A percentile compares a stretch with the other conserved stretches of the same genome.
These are phyloP conservation scores for Anser cygnoides DNA, from an alignment of 2,113 vertebrate species.

Conservation along the genomic window DNA sequence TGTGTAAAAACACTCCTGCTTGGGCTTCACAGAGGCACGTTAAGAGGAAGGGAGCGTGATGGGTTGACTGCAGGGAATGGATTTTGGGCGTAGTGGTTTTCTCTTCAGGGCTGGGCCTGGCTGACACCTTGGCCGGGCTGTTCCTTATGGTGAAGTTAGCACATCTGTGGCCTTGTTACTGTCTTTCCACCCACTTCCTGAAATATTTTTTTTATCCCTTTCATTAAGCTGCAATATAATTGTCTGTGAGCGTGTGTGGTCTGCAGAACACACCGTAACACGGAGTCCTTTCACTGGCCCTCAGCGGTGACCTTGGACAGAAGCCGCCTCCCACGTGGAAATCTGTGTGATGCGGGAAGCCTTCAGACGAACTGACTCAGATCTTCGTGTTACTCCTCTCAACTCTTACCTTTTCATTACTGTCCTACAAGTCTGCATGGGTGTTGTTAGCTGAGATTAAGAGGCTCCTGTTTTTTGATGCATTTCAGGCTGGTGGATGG, in stretches of 20 bases:
- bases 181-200: neutral
- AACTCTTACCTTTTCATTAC: neutral
- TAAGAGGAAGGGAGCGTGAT: neutral
- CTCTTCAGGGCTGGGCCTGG: neutral
- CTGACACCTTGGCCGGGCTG: neutral
- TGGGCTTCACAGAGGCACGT: neutral
- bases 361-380: neutral
- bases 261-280: neutral
- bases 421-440: neutral
- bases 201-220: neutral
- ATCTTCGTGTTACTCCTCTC: neutral
- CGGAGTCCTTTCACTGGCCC: neutral
- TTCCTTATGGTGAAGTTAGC: neutral
- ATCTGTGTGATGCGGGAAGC: neutral
- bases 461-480: neutral
- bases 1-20: fast-evolving
- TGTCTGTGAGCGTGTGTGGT: neutral
- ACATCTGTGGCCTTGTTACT: neutral
- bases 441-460: neutral
- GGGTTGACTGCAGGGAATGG: neutral
- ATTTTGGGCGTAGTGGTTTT: neutral
- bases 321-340: neutral
- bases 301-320: constrained; percentile 14
- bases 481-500: neutral
- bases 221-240: neutral